Evolutionary conservation across 2,113 vertebrate genomes (phyloP), one percentile per base, ranked within the genome.

Genomic region (Lophotis ruficrista): DNA sequence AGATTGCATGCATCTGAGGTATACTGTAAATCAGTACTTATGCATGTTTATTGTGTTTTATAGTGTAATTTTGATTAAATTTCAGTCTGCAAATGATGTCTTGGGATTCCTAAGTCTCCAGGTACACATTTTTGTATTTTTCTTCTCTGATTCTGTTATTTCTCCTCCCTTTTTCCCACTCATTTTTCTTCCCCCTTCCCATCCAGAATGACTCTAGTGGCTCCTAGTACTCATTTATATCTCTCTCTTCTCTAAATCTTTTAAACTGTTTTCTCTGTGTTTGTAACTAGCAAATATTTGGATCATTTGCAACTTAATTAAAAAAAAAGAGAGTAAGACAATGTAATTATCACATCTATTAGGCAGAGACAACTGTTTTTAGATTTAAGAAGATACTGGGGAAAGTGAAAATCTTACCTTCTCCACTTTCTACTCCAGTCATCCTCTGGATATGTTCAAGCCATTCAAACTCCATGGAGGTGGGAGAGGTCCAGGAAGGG

Each of bases 111-210:
- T 38, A 33, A 43, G 3, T n/a, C 45, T 50, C 25, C 6, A 73
- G 10, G 6, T 60, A 50, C 2, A 6, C 35, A 21, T 28, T 69
- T 56, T 51, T 4, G 8, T n/a, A 18, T 22, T 30, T 43, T 38
- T 50, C 14, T 47, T 14, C 3, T n/a, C 41, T 23, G 1, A 1
- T 81, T 71, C n/a, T 87, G 3, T 77, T 53, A 37, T 61, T 48
- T 16, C 3, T 50, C 7, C 8, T 4, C 6, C 5, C 61, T 82
- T 68, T 37, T 4, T 3, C 12, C 4, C 2, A 43, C 11, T 37
- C 0, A 68, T 57, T 57, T 92, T 48, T 56, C 5, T 73, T 16
- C 4, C 14, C 8, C 41, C 9, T 56, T 72, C 11, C 31, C 48
- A 13, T n/a, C 19, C 10, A 76, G 14, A 78, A 73, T 43, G 19